A percentile compares a stretch with the other conserved stretches of the same genome.
These are phyloP conservation scores for Pachyrhynchus sulphureomaculatus DNA, from an alignment of 1,140 invertebrate genomes.

Conservation along the genomic window DNA sequence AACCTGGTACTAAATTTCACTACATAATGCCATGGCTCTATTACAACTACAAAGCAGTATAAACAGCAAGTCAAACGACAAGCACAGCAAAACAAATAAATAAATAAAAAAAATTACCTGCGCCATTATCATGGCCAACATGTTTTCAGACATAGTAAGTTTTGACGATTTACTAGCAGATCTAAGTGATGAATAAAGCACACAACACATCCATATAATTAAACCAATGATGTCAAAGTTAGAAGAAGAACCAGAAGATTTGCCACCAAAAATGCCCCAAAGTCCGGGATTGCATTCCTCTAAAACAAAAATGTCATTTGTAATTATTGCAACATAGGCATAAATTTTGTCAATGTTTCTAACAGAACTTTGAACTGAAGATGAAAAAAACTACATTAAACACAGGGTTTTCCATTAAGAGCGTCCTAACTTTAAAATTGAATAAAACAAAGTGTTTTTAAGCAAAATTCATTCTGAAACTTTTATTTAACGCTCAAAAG, in stretches of 20 bases:
- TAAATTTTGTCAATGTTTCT: too few relatives aligned
- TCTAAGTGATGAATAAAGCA: slow-evolving; percentile 90
- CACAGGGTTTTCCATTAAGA: too few relatives aligned
- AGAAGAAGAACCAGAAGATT: slow-evolving; percentile 40
- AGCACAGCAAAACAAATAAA: slow-evolving; percentile 1
- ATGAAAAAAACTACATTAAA: too few relatives aligned
- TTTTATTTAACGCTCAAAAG: too few relatives aligned
- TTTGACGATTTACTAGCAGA: slow-evolving; percentile 79
- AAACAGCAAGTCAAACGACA: not conserved
- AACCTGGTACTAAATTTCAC: slow-evolving; percentile 27
- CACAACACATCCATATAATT: slow-evolving; percentile 90
- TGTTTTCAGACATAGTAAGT: slow-evolving; percentile 75
- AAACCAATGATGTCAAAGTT: slow-evolving; percentile 85
- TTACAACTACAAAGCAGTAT: not conserved
- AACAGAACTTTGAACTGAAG: too few relatives aligned
- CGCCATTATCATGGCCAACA: slow-evolving; percentile 70
- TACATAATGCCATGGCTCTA: slow-evolving; percentile 47
- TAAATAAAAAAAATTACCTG: slow-evolving; percentile 55
- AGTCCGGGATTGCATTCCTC: slow-evolving; percentile 75
- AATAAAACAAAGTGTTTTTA: too few relatives aligned
- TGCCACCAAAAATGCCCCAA: slow-evolving; percentile 53
- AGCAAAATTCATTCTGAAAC: too few relatives aligned
- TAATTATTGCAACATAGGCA: too few relatives aligned
- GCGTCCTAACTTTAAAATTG: too few relatives aligned
- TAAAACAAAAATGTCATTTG: too few relatives aligned